Conservation (phyloP, 2,797 vertebrate species). For the Melanotaenia nigrans region DNA sequence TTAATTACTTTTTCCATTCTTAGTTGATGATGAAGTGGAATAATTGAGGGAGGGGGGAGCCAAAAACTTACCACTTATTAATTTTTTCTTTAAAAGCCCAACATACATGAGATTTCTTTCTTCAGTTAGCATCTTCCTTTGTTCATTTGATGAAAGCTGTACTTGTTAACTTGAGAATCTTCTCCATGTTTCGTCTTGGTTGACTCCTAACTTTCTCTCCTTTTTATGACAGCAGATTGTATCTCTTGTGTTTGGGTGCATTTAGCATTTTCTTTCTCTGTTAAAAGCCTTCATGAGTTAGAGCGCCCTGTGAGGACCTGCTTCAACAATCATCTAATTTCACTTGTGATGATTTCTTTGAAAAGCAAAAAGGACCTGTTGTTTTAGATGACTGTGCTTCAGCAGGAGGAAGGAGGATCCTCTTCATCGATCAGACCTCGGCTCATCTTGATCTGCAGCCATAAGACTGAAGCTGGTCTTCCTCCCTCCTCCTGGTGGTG, state of each 20-base stretch:
- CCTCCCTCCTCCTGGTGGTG: slow-evolving; percentile 57
- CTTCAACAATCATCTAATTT: slow-evolving; percentile 69
- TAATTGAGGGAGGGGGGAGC: slow-evolving; percentile 62
- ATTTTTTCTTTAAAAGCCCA: slow-evolving; percentile 55
- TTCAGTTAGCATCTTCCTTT: slow-evolving; percentile 64
- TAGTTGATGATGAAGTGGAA: slow-evolving; percentile 73
- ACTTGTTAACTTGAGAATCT: slow-evolving; percentile 71
- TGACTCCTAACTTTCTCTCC: slow-evolving; percentile 64
- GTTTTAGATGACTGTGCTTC: slow-evolving; percentile 72
- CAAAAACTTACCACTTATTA: slow-evolving; percentile 47
- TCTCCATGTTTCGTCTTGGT: slow-evolving; percentile 68
- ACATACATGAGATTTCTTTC: slow-evolving; percentile 70
- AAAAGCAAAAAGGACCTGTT: slow-evolving; percentile 77
- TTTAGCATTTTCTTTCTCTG: slow-evolving; percentile 78
- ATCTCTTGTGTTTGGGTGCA: slow-evolving; percentile 84
- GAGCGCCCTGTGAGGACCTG: slow-evolving; percentile 71
- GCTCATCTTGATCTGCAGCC: background rate
- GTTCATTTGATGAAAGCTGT: slow-evolving; percentile 70
- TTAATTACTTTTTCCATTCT: slow-evolving; percentile 76
- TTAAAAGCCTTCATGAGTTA: slow-evolving; percentile 68
- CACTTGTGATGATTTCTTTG: slow-evolving; percentile 75
- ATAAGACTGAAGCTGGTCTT: slow-evolving; percentile 8
- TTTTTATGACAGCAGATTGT: slow-evolving; percentile 86
- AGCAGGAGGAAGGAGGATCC: slow-evolving; percentile 52
- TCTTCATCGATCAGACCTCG: slow-evolving; percentile 1